Evolutionary conservation across 2,113 vertebrate species (phyloP), one percentile per base, ranked within the genome.

Genomic region (Arenaria interpres): DNA sequence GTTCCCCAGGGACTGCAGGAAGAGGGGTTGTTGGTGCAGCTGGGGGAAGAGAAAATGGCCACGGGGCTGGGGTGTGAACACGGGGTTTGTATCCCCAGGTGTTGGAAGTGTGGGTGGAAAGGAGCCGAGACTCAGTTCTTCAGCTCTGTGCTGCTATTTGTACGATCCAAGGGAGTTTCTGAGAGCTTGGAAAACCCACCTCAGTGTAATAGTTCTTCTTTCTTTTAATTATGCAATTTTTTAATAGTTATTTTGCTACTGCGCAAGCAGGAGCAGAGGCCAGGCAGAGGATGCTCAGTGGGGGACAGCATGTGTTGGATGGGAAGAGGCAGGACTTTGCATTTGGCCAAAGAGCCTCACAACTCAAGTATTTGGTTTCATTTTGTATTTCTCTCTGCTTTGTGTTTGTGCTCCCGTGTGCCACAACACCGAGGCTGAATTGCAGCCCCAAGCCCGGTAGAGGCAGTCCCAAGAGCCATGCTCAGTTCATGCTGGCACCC

Each of bases 61-160:
- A 0, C 1, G 0, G 35, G 18, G 14, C 11, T 1, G 1, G 30
- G 32, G 8, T 4, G 19, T 1, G 8, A 88, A n/a, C 0, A 3
- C 88, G n/a, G 41, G 30, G 21, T 18, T 85, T 85, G 60, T 9
- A 35, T 30, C 41, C 74, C n/a, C n/a, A n/a, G 60, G 28, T 57
- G 45, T 21, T 73, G 37, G 1, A 0, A 85, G 6, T 0, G 3
- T 53, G 69, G 27, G 14, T 50, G 62, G 11, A 66, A 19, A 76
- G 41, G 60, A 93, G 57, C 12, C 1, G 1, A 54, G n/a, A 11
- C 39, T 72, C 43, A 69, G 53, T 16, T 85, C 32, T 39, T 64
- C 48, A 41, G 18, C 37, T 72, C 54, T 32, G 12, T 5, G 1
- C 12, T 83, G n/a, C 33, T 87, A 15, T 50, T 75, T 63, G 17